These are phyloP conservation scores for Oasisia sp. DNA, from an alignment of 2,888 invertebrate genomes.

Conservation along the genomic window DNA sequence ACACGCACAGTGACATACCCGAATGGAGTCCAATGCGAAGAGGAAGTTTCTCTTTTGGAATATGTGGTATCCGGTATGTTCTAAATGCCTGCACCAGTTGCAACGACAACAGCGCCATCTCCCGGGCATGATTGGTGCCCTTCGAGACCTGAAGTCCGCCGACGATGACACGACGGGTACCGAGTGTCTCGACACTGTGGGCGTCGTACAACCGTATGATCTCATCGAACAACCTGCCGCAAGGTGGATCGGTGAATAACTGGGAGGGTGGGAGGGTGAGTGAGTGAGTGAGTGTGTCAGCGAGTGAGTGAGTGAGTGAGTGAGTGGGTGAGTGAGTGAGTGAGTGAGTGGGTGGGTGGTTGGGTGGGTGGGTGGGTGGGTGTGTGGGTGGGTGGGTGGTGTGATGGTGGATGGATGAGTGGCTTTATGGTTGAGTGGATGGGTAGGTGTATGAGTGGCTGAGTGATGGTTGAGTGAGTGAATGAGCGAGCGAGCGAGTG, in stretches of 20 bases:
- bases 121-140: background rate
- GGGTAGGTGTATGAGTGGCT: no score
- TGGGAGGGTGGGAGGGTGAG: no score
- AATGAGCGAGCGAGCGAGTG: no score
- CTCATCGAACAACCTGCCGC: background rate
- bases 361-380: no score
- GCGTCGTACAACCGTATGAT: background rate
- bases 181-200: background rate
- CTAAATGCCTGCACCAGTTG: background rate
- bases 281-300: no score
- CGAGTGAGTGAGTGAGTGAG: no score
- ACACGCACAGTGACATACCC: background rate
- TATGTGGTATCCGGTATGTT: background rate
- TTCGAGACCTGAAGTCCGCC: background rate
- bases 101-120: background rate
- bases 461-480: no score
- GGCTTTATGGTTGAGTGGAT: no score
- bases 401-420: no score
- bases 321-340: no score
- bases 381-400: no score
- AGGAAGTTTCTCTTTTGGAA: background rate
- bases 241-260: background rate
- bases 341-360: no score
- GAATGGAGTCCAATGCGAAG: constrained; percentile 8
- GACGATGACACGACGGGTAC: background rate